Percentiles rank a stretch among this genome's conserved stretches.
These are phyloP conservation scores for Macrophya annulata DNA, from an alignment of 2,888 invertebrate species.

Conservation along the genomic window DNA sequence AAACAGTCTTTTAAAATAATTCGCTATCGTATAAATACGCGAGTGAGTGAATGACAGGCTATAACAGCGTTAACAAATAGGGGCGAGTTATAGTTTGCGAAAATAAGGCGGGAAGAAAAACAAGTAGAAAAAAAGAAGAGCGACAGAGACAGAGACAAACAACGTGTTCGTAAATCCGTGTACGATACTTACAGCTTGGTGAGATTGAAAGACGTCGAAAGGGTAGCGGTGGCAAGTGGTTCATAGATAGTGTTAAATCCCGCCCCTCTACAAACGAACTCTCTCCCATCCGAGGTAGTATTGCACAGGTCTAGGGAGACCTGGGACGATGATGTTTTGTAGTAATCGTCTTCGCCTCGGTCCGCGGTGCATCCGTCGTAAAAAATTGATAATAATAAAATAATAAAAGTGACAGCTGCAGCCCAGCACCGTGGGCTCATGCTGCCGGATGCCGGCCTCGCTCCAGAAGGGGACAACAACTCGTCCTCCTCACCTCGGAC, in stretches of 20 bases:
- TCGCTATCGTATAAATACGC: conserved; percentile 11
- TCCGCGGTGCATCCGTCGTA: conserved; percentile 59
- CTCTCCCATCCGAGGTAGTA: conserved; percentile 71
- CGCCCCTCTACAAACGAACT: conserved; percentile 71
- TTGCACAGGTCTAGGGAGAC: conserved; percentile 65
- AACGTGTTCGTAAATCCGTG: not conserved
- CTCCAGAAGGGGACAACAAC: conserved; percentile 56
- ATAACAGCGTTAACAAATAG: not conserved
- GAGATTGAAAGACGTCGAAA: conserved; percentile 66
- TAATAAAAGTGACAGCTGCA: conserved; percentile 51
- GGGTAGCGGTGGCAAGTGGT: conserved; percentile 63
- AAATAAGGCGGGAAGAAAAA: conserved; percentile 23
- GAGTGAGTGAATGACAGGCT: not conserved
- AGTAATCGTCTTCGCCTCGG: conserved; percentile 59
- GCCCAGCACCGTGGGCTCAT: conserved; percentile 54
- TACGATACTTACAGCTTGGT: conserved; percentile 72
- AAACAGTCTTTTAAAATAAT: conserved; percentile 6
- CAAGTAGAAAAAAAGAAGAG: not conserved
- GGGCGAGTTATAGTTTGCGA: not conserved
- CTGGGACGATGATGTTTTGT: conserved; percentile 58
- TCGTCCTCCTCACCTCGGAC: conserved; percentile 56
- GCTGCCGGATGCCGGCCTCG: conserved; percentile 54
- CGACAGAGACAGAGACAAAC: not conserved
- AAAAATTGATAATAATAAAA: conserved; percentile 58
- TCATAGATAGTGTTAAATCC: conserved; percentile 69